Evolutionary conservation across 2,113 vertebrate species (phyloP), one percentile per base, ranked within the genome.

Genomic region (Mandrillus leucophaeus): DNA sequence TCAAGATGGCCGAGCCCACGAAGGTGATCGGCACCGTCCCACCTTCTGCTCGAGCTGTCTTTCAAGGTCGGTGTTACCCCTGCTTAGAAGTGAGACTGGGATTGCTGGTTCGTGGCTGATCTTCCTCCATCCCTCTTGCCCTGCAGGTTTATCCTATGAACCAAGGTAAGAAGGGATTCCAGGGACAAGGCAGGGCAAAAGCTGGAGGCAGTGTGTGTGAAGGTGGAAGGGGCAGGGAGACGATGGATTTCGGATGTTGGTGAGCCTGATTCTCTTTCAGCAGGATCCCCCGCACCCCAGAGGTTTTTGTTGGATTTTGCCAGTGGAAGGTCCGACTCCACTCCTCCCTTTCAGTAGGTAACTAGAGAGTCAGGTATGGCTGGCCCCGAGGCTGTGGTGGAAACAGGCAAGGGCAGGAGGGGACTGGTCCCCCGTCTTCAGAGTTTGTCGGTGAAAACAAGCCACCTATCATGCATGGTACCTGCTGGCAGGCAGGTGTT

Each of bases 121-220:
- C 40, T 43, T 55, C 38, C 32, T 66, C n/a, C 12, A 0, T 64
- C 20, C 25, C 13, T 23, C 55, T 11, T 43, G 30, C 50, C 30
- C 68, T 32, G 10, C 73, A 73, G 79, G 40, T 18, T 17, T 9
- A 35, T 66, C 8, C 45, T 50, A 38, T 10, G 13, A 32, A 9
- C 10, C 9, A 10, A 13, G 13, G 48, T 2, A 8, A 75, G 57
- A 50, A 61, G 17, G 48, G 8, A 35, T 72, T 66, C 87, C 25
- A 0, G 10, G 57, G 32, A 68, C 30, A 35, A 23, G 8, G 22
- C 17, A 0, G 1, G 0, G 0, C 3, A 8, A 11, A 23, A 6
- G 35, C 61, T 23, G 3, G 17, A 20, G 64, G 8, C 0, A 25
- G 87, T 57, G 25, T 30, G 72, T 82, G 90, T 22, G 52, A 48